Evolutionary conservation across 2,888 invertebrate genomes (phyloP), one percentile per base, ranked within the genome.

Genomic region (Blastobasis adustella): DNA sequence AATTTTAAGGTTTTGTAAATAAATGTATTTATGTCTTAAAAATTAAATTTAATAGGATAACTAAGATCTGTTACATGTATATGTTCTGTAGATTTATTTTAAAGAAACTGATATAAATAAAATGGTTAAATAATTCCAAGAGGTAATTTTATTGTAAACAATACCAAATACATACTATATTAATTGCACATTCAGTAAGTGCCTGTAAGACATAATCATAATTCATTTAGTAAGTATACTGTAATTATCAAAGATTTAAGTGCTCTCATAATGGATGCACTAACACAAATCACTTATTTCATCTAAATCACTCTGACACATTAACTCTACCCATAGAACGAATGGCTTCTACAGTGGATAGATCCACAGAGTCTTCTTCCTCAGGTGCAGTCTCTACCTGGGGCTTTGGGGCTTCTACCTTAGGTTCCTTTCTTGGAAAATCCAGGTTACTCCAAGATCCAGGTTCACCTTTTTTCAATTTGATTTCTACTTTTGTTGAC

Each of bases 401-500:
- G 48, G 53, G 55, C 45, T 62, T 58, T 7, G 69, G 60, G 3
- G 60, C 59, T 41, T 68, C 75, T 54, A 67, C 66, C 54, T 71
- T 74, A 1, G 69, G 66, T 48, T 66, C 69, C 43, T 67, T 56
- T 54, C 88, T 79, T 0, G 93, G 92, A 59, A 93, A 90, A 67
- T 94, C 92, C 37, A 98, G 79, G 61, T 92, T 92, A 7, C 91
- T 74, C 98, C 98, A 98, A 10, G 92, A 91, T 2, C 95, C 94
- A 0, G 94, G 91, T 67, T 96, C 96, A 0, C 92, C 93, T 82
- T 99, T 99, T 62, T 92, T 93, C 69, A 99, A 79, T 70, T 94
- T 96, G 37, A 99, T 94, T 85, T 99, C 98, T 39, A 98, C 92
- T 90, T 99, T 99, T 9, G 96, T 94, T 9, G 94, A 94, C 64